Conservation (phyloP, 2,797 vertebrate genomes). For the Parotocinclus haroldoi region DNA sequence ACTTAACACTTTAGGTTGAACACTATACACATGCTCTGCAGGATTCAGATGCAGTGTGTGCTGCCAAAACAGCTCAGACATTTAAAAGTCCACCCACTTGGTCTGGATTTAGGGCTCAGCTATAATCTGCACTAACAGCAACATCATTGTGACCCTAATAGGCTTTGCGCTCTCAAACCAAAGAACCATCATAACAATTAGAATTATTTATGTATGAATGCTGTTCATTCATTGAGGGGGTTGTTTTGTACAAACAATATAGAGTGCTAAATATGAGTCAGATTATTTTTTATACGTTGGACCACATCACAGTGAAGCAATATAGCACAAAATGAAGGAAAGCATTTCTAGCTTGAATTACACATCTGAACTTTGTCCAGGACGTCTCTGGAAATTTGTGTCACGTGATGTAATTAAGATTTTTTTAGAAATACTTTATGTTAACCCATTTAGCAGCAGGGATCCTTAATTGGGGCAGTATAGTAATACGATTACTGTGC, state of each 20-base stretch:
- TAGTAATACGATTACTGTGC: not conserved
- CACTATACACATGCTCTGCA: not conserved
- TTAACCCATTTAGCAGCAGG: conserved; percentile 31
- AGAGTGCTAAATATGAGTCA: not conserved
- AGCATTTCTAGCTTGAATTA: not conserved
- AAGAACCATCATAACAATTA: not conserved
- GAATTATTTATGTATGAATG: not conserved
- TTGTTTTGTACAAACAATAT: not conserved
- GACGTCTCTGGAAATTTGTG: conserved; percentile 25
- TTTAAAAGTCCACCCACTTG: not conserved
- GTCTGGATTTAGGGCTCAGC: not conserved
- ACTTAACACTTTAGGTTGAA: no score
- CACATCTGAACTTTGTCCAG: not conserved
- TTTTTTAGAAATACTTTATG: conserved; percentile 10
- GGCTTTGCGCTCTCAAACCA: not conserved
- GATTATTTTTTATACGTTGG: not conserved
- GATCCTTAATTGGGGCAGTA: conserved; percentile 23
- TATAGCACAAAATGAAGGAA: not conserved
- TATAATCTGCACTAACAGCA: not conserved
- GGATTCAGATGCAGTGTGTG: not conserved
- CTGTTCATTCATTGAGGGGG: not conserved
- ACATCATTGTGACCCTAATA: conserved; percentile 13
- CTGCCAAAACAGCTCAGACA: not conserved
- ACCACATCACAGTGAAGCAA: not conserved
- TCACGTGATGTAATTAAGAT: conserved; percentile 1